Conservation (phyloP, 1,140 invertebrate genomes). For the Charaxes varanes region DNA sequence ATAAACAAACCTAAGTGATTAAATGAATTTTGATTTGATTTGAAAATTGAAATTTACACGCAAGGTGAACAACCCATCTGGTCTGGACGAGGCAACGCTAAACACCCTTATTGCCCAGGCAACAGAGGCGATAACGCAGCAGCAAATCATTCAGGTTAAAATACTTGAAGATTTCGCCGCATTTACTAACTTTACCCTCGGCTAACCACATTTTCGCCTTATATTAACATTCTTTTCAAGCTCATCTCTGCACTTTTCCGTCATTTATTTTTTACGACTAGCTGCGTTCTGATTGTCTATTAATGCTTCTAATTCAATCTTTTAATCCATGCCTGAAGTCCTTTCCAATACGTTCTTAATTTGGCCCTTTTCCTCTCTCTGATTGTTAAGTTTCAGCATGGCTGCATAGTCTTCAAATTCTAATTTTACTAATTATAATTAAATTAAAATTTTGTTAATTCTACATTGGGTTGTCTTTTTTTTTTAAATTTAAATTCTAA, state of each 20-base stretch:
- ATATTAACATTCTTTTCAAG: conserved; percentile 2
- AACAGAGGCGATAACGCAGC: conserved; percentile 71
- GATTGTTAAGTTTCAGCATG: too few relatives aligned
- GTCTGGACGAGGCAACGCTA: conserved; percentile 68
- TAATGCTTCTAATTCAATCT: too few relatives aligned
- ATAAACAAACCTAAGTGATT: background rate
- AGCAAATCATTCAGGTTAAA: conserved; percentile 71
- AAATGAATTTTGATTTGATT: background rate
- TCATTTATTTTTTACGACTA: background rate
- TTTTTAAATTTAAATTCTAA: too few relatives aligned
- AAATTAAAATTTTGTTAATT: too few relatives aligned
- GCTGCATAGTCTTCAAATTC: too few relatives aligned
- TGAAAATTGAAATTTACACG: conserved; percentile 13
- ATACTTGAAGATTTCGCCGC: conserved; percentile 2
- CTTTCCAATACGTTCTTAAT: too few relatives aligned
- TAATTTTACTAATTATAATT: too few relatives aligned
- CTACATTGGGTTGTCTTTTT: too few relatives aligned
- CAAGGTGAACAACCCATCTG: conserved; percentile 72
- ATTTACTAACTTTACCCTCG: conserved; percentile 3
- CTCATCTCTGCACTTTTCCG: background rate
- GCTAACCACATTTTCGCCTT: conserved; percentile 7
- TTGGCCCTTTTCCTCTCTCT: too few relatives aligned
- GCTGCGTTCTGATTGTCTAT: too few relatives aligned
- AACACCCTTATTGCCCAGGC: conserved; percentile 70
- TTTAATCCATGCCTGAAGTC: too few relatives aligned